Evolutionary conservation across 2,888 invertebrate species (phyloP), one percentile per base, ranked within the genome.

Genomic region (Camptogramma bilineatum): DNA sequence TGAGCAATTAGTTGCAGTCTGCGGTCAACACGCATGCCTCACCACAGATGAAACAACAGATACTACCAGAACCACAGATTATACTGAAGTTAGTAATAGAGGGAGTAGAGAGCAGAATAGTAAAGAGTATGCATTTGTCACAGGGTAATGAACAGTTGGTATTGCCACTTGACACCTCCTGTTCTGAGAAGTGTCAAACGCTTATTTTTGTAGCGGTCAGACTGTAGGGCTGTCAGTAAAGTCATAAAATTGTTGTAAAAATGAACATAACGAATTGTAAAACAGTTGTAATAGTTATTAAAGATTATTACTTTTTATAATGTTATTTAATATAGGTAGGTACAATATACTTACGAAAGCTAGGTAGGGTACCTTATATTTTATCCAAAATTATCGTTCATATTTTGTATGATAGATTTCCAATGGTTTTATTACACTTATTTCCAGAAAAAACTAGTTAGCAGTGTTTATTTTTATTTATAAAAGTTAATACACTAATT

Each of bases 121-220:
- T 8, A 13, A 34, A 34, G 31, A 62, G 55, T 62, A 50, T 39
- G 44, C 3, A 44, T 8, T 16, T 44, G n/a, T 13, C 24, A 31
- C 34, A 39, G 53, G 47, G 28, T 21, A 52, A 8, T 52, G 34
- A 39, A 13, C 34, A 39, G 34, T 39, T 10, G 44, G 44, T 46
- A 39, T 39, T 39, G 63, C 59, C 63, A 69, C 65, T 67, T 62
- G 69, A 71, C 71, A 69, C 71, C 71, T 47, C 4, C 39, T 53
- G 10, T 71, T 67, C 71, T 31, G 44, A 64, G 71, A 69, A 71
- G 63, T 67, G 67, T 61, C 66, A 69, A 66, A 28, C 51, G 55
- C 44, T 64, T 71, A 67, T 69, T 69, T 71, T 65, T 58, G 64
- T 70, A 68, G 48, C 57, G 64, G 51, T 52, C 59, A 44, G 50